Evolutionary conservation across 2,888 invertebrate species (phyloP).

Genomic region (Zaprionus obscuricornis): DNA sequence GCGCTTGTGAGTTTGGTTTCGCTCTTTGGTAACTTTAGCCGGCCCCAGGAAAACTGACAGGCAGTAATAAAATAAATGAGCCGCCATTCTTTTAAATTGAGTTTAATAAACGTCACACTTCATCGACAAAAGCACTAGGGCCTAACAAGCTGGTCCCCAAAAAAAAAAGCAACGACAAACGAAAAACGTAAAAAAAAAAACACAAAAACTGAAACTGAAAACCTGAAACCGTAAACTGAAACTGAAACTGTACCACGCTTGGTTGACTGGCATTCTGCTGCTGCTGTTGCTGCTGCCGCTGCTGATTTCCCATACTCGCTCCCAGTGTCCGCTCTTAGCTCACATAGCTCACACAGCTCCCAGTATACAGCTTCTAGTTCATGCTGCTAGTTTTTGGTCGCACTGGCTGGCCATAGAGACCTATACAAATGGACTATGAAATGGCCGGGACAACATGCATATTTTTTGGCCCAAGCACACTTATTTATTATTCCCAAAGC

Average conservation of each 20-base stretch:
- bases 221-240: slow-evolving; percentile 41
- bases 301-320: too few relatives aligned
- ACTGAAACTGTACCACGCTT: slow-evolving; percentile 62
- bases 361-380: too few relatives aligned
- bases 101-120: slow-evolving; percentile 78
- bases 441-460: slow-evolving; percentile 73
- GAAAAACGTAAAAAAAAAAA: slow-evolving; percentile 8
- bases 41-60: slow-evolving; percentile 60
- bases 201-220: slow-evolving; percentile 22
- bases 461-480: slow-evolving; percentile 57
- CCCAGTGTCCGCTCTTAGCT: too few relatives aligned
- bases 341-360: too few relatives aligned
- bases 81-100: slow-evolving; percentile 79
- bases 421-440: slow-evolving; percentile 77
- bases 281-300: slow-evolving; percentile 2
- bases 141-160: slow-evolving; percentile 44
- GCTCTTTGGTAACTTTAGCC: slow-evolving; percentile 64
- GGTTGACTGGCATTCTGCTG: slow-evolving; percentile 38
- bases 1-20: slow-evolving; percentile 43
- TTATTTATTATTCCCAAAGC: slow-evolving; percentile 79
- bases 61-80: slow-evolving; percentile 78
- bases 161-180: slow-evolving; percentile 2
- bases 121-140: slow-evolving; percentile 71
- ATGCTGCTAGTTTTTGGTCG: slow-evolving; percentile 15
- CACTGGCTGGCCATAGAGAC: slow-evolving; percentile 26